A percentile compares a stretch with the other conserved stretches of the same genome.
phyloP scores from a whole-genome alignment of 2,113 vertebrate species.

The Rattus norvegicus region GRCr8 NC_086035.1:8729501-8730000 shows the following conservation, averaged over 20 bases:
- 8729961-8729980: background rate
- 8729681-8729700: background rate
- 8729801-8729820: background rate
- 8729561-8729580: slow-evolving; percentile 6
- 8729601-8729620: slow-evolving; percentile 34
- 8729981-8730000: background rate
- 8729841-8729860: background rate
- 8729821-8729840: background rate
- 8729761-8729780: background rate
- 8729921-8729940: background rate
- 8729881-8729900: background rate
- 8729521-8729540: slow-evolving; percentile 66
- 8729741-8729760: background rate
- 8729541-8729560: slow-evolving; percentile 66
- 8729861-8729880: background rate
- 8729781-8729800: background rate
- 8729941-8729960: background rate
- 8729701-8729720: background rate
- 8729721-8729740: background rate
- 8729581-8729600: slow-evolving; percentile 57
- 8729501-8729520: slow-evolving; percentile 72
- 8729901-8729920: background rate
- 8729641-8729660: background rate
- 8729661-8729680: background rate
- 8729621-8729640: background rate